phyloP scores from a whole-genome alignment of 2,888 invertebrate species.

The Hololepta plana region DNA sequence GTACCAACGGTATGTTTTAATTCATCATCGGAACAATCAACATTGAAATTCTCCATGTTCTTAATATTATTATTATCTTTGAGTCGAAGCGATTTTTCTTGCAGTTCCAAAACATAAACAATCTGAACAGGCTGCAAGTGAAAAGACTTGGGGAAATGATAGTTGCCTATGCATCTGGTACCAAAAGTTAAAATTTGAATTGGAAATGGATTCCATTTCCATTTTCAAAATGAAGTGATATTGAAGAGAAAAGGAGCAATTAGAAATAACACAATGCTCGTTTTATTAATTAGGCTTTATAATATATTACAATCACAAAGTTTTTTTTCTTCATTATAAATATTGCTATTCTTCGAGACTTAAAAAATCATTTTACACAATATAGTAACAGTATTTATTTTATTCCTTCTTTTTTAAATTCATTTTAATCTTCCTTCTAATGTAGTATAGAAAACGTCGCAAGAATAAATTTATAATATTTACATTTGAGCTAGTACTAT shows the following conservation, averaged over 20 bases:
- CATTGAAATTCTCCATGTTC: slow-evolving; percentile 39
- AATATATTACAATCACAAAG: slow-evolving; percentile 29
- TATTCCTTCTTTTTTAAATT: too few relatives aligned
- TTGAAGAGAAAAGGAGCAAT: too few relatives aligned
- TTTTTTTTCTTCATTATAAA: too few relatives aligned
- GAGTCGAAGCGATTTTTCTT: not conserved
- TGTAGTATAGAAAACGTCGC: slow-evolving; percentile 25
- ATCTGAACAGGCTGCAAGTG: too few relatives aligned
- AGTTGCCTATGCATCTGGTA: too few relatives aligned
- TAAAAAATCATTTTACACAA: slow-evolving; percentile 26
- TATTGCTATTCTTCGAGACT: slow-evolving; percentile 29
- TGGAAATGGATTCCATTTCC: too few relatives aligned
- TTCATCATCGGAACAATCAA: slow-evolving; percentile 52
- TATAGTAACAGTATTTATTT: slow-evolving; percentile 25
- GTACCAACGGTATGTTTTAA: slow-evolving; percentile 32
- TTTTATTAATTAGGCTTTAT: slow-evolving; percentile 13
- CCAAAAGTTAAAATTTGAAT: too few relatives aligned
- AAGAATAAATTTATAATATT: slow-evolving; percentile 23
- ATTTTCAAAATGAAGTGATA: too few relatives aligned
- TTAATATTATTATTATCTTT: not conserved
- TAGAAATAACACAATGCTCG: too few relatives aligned
- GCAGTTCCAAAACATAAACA: too few relatives aligned
- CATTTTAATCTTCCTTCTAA: too few relatives aligned
- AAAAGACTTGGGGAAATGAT: too few relatives aligned
- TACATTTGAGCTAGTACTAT: slow-evolving; percentile 30